A percentile compares a stretch with the other conserved stretches of the same genome.
Conservation (phyloP, 1,140 invertebrate genomes). For the Diabrotica undecimpunctata region DNA sequence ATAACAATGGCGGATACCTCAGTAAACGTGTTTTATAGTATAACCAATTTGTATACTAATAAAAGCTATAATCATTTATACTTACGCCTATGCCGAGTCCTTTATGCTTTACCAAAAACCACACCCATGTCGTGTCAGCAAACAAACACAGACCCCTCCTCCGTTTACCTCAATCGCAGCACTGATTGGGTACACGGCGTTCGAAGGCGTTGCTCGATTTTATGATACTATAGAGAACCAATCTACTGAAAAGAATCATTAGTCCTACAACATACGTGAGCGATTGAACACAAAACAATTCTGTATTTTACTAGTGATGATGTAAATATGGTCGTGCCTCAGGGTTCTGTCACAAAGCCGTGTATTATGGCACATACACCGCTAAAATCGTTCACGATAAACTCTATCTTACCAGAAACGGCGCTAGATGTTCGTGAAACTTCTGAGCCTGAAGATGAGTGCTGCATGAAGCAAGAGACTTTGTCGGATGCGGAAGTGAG, state of each 20-base stretch:
- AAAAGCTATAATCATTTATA: slow-evolving; percentile 18
- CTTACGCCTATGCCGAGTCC: slow-evolving; percentile 11
- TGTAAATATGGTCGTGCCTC: slow-evolving; percentile 35
- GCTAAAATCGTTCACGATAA: slow-evolving; percentile 70
- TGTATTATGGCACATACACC: slow-evolving; percentile 52
- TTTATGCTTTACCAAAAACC: slow-evolving; percentile 25
- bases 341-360: slow-evolving; percentile 14
- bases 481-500: slow-evolving; percentile 34
- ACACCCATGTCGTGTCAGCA: slow-evolving; percentile 30
- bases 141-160: slow-evolving; percentile 30
- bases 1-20: slow-evolving; percentile 14
- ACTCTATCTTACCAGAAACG: slow-evolving; percentile 66
- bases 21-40: slow-evolving; percentile 14
- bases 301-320: slow-evolving; percentile 14
- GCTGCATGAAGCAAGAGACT: slow-evolving; percentile 21
- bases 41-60: slow-evolving; percentile 18
- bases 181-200: slow-evolving; percentile 28
- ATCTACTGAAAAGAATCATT: slow-evolving; percentile 25
- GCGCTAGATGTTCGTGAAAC: slow-evolving; percentile 50
- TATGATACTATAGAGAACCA: slow-evolving; percentile 30
- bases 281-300: slow-evolving; percentile 13
- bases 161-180: slow-evolving; percentile 15
- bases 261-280: slow-evolving; percentile 29
- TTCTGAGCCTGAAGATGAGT: slow-evolving; percentile 35
- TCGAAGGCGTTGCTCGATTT: slow-evolving; percentile 27